Evolutionary conservation across 2,888 invertebrate genomes (phyloP).

Genomic region (Candidula unifasciata): DNA sequence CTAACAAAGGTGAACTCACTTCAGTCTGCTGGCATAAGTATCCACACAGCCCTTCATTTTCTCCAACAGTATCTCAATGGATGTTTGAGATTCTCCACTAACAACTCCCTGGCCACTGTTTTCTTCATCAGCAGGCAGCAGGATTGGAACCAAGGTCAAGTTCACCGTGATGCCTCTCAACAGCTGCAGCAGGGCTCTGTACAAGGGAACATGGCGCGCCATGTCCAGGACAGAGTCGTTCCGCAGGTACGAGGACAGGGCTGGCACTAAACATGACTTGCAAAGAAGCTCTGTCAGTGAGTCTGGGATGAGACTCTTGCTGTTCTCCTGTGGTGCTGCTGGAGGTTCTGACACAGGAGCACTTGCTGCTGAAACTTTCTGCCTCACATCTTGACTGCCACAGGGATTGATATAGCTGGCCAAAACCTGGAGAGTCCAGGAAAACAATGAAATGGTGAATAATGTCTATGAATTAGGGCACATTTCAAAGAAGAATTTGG

Average conservation of each 20-base stretch:
- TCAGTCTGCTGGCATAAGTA: conserved; percentile 85
- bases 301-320: conserved; percentile 68
- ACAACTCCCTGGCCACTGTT: conserved; percentile 40
- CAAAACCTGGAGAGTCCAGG: conserved; percentile 82
- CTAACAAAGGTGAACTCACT: conserved; percentile 64
- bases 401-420: conserved; percentile 91
- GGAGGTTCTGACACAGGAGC: conserved; percentile 43
- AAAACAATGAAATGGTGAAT: neutral
- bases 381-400: conserved; percentile 21
- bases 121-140: conserved; percentile 80
- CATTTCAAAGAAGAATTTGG: no score
- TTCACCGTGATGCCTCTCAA: conserved; percentile 85
- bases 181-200: conserved; percentile 88
- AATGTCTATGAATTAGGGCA: no score
- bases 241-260: conserved; percentile 91
- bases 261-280: conserved; percentile 90
- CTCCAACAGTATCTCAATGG: conserved; percentile 86
- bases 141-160: conserved; percentile 81
- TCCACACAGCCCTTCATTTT: conserved; percentile 95
- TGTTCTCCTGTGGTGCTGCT: conserved; percentile 45
- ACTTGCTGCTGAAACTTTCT: neutral
- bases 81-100: conserved; percentile 79
- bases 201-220: conserved; percentile 96
- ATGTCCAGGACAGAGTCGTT: conserved; percentile 98
- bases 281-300: conserved; percentile 87